Evolutionary conservation across 1,140 invertebrate species (phyloP), one percentile per base, ranked within the genome.

Genomic region (Aphis gossypii): DNA sequence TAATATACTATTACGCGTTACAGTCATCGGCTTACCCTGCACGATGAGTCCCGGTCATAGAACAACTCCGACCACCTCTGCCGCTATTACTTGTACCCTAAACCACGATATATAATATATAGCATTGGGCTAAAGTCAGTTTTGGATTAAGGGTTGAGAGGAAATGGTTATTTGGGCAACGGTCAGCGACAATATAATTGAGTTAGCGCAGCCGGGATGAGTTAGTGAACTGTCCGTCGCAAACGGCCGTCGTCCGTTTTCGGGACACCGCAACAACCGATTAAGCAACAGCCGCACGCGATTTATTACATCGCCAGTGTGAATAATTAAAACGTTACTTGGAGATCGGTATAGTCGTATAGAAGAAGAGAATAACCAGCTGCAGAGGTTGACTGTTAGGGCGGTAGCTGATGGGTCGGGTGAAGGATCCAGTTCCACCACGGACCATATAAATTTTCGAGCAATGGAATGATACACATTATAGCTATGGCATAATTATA

Each of bases 291-390:
- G 92, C 46, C 92, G 8, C n/a, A 30, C 76, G 92, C 48, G 82
- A 93, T 93, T 93, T 86, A 86, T 93, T 54, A 93, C 92, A 38
- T 41, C 92, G 35, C 23, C 21, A 23, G n/a, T 54, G 92, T 93
- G 92, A 93, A 93, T 93, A 93, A 93, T 93, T 93, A 93, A 93
- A 86, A 86, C 82, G 92, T 56, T 89, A 38, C 88, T 89, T 89
- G 9, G 88, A 41, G 25, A n/a, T 87, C 86, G 86, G 44, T n/a
- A 86, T 6, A 44, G 38, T 25, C 11, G 84, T 14, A 46, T 14
- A 41, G 83, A 44, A 41, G 38, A 38, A 38, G 83, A 14, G 41
- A 84, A 41, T 23, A 38, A 25, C n/a, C 20, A 18, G 38, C 20
- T 5, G 38, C 6, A 86, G 11, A 25, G 82, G 38, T 86, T 9